These are phyloP conservation scores for Ectobius pallidus DNA, from an alignment of 2,888 invertebrate species.

Conservation along the genomic window DNA sequence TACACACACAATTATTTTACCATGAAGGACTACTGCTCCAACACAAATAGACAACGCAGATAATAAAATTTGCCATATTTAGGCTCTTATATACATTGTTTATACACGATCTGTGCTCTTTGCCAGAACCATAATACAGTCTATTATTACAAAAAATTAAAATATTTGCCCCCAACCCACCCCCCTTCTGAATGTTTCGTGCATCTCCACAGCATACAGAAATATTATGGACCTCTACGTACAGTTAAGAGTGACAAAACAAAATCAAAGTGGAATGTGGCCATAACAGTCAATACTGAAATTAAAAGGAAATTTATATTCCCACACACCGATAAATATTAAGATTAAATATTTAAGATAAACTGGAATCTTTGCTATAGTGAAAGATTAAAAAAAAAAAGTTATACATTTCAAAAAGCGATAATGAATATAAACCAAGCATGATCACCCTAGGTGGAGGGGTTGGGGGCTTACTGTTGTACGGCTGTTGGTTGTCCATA, in stretches of 20 bases:
- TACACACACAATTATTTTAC: slow-evolving; percentile 24
- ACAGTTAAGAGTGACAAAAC: slow-evolving; percentile 38
- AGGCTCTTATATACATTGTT: slow-evolving; percentile 35
- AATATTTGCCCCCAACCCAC: slow-evolving; percentile 54
- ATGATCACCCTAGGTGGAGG: slow-evolving; percentile 33
- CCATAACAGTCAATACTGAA: slow-evolving; percentile 41
- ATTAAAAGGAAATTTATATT: slow-evolving; percentile 43
- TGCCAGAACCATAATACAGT: slow-evolving; percentile 36
- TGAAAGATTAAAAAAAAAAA: slow-evolving; percentile 31
- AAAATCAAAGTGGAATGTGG: slow-evolving; percentile 45
- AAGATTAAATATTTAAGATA: slow-evolving; percentile 36
- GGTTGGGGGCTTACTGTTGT: slow-evolving; percentile 67
- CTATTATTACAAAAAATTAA: slow-evolving; percentile 52
- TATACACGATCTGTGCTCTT: slow-evolving; percentile 41
- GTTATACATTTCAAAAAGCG: slow-evolving; percentile 32
- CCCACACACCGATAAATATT: slow-evolving; percentile 46
- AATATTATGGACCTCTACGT: slow-evolving; percentile 40
- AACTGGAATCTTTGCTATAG: slow-evolving; percentile 29
- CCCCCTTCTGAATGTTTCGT: slow-evolving; percentile 87
- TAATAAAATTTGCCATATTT: slow-evolving; percentile 32
- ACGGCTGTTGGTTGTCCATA: slow-evolving; percentile 55
- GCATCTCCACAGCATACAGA: slow-evolving; percentile 87
- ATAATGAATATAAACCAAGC: slow-evolving; percentile 35
- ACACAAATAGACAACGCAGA: slow-evolving; percentile 30
- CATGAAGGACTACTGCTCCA: slow-evolving; percentile 24